These are phyloP conservation scores for Ameiurus melas DNA, from an alignment of 2,113 vertebrate species.

Conservation along the genomic window DNA sequence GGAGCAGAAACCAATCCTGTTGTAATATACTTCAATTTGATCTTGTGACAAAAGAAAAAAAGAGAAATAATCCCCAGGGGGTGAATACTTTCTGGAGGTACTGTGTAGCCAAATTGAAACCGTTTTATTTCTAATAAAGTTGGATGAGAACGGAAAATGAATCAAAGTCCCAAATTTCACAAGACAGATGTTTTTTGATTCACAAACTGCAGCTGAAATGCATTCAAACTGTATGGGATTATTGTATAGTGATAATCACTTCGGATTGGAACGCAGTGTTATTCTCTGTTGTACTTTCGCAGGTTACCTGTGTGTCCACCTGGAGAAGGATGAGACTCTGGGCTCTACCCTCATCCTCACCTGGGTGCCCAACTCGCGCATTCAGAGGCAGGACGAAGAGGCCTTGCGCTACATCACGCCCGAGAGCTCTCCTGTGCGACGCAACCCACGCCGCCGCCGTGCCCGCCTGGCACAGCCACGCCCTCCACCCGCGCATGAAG, in stretches of 20 bases:
- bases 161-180: neutral
- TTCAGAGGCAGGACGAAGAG: conserved; percentile 94
- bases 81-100: neutral
- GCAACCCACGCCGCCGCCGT: conserved; percentile 76
- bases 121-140: neutral
- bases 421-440: conserved; percentile 90
- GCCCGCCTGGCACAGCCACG: conserved; percentile 59
- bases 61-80: neutral
- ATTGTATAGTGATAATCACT: neutral
- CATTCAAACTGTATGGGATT: neutral
- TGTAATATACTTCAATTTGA: neutral
- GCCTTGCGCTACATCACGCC: conserved; percentile 93
- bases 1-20: neutral
- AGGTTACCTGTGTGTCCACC: conserved; percentile 94
- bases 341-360: conserved; percentile 91
- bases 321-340: conserved; percentile 93
- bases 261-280: neutral
- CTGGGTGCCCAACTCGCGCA: conserved; percentile 95
- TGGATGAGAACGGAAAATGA: neutral
- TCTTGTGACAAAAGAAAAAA: neutral
- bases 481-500: conserved; percentile 66
- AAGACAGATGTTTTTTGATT: neutral
- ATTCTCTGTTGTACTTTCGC: conserved; percentile 39
- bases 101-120: neutral
- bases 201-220: neutral